Evolutionary conservation across 1,140 invertebrate species (phyloP).

Genomic region (Periplaneta americana): DNA sequence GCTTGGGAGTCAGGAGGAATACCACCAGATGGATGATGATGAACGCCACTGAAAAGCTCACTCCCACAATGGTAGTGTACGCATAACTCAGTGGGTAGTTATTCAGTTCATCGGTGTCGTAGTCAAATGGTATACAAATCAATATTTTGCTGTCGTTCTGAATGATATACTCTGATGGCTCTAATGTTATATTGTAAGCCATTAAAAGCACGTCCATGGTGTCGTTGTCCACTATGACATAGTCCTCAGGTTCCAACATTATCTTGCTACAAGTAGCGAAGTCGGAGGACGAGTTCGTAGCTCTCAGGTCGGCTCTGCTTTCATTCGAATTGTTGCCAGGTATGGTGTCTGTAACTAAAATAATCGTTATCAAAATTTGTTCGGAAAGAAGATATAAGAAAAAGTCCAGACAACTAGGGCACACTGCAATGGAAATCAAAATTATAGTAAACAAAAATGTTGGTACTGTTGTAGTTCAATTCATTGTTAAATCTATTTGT

Average conservation of each 20-base stretch:
- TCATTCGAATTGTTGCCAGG: too few relatives aligned
- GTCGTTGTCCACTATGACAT: background rate
- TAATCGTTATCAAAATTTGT: too few relatives aligned
- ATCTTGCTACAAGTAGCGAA: background rate
- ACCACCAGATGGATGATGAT: background rate
- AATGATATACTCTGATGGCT: background rate
- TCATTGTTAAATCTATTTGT: too few relatives aligned
- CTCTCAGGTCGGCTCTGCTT: too few relatives aligned
- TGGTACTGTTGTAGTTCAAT: too few relatives aligned
- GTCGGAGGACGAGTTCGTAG: background rate
- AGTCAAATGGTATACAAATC: background rate
- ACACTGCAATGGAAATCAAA: too few relatives aligned
- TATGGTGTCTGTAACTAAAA: too few relatives aligned
- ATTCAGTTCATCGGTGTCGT: background rate
- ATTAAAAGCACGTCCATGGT: background rate
- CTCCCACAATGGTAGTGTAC: background rate
- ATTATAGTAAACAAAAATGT: too few relatives aligned
- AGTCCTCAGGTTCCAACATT: background rate
- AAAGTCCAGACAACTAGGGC: too few relatives aligned
- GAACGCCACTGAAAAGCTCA: background rate
- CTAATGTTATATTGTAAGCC: background rate
- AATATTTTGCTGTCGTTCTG: background rate
- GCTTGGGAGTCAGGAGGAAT: background rate
- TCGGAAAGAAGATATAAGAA: too few relatives aligned
- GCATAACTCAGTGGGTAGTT: background rate